A percentile compares a stretch with the other conserved stretches of the same genome.
phyloP scores from a whole-genome alignment of 1,140 invertebrate genomes.

The fruit fly (Drosophila melanogaster) region DNA sequence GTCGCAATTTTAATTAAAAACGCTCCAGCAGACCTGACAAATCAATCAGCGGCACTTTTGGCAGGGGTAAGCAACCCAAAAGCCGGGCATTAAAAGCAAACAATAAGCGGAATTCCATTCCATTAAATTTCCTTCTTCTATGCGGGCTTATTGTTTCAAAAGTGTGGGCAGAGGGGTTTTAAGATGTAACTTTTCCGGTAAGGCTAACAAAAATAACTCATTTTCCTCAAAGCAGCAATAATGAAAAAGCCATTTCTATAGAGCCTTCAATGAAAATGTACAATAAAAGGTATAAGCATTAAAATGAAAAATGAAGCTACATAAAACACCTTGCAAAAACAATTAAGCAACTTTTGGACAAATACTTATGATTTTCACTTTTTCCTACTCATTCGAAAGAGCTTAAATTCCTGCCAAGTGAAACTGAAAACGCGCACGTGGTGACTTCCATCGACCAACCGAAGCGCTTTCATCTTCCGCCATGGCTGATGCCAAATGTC shows the following conservation, averaged over 20 bases:
- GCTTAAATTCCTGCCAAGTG: slow-evolving; percentile 3
- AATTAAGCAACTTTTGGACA: not conserved
- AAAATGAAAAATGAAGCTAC: not conserved
- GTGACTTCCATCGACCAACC: slow-evolving; percentile 17
- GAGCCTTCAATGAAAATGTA: not conserved
- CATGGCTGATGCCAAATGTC: slow-evolving; percentile 37
- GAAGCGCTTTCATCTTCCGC: slow-evolving; percentile 12
- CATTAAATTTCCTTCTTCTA: slow-evolving; percentile 1
- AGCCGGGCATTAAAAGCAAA: slow-evolving; percentile 16
- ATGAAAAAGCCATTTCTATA: not conserved
- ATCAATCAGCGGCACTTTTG: slow-evolving; percentile 39
- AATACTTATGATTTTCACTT: too few relatives aligned
- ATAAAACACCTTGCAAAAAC: not conserved
- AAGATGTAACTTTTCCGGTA: not conserved
- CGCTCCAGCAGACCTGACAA: slow-evolving; percentile 26
- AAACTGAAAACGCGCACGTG: slow-evolving; percentile 15
- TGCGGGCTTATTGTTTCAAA: not conserved
- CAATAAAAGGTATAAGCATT: not conserved
- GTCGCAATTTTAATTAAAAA: slow-evolving; percentile 63
- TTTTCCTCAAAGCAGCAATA: not conserved
- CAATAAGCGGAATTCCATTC: slow-evolving; percentile 23
- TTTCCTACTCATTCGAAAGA: too few relatives aligned
- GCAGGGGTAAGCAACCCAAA: not conserved
- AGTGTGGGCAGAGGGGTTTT: not conserved
- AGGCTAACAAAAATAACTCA: not conserved